Evolutionary conservation across 2,888 invertebrate genomes (phyloP).

Genomic region (Mythimna loreyi): DNA sequence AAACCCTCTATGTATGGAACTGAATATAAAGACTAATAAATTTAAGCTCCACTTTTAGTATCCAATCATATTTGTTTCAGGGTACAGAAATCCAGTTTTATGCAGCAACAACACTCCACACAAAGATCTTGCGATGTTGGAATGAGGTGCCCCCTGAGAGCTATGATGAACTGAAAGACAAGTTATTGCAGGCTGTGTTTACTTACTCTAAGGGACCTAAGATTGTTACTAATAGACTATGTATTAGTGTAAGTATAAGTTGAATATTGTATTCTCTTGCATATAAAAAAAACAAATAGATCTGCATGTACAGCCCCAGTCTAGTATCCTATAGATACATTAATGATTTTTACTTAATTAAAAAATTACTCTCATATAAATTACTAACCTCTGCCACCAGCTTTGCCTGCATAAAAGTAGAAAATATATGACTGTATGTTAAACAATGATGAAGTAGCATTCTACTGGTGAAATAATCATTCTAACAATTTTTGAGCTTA

Average conservation of each 20-base stretch:
- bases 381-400: no score
- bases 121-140: slow-evolving; percentile 97
- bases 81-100: slow-evolving; percentile 97
- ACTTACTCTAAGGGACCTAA: slow-evolving; percentile 95
- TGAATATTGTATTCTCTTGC: neutral
- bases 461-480: no score
- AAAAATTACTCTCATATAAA: no score
- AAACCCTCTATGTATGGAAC: neutral
- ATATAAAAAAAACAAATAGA: no score
- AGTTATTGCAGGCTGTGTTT: slow-evolving; percentile 94
- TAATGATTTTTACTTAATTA: no score
- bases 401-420: no score
- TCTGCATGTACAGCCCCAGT: no score
- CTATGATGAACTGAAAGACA: slow-evolving; percentile 94
- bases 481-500: no score
- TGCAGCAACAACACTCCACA: slow-evolving; percentile 97
- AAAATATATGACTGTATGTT: no score
- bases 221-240: slow-evolving; percentile 96
- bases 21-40: neutral
- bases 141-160: slow-evolving; percentile 95
- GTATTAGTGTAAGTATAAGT: slow-evolving; percentile 94
- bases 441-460: no score
- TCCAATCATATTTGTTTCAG: slow-evolving; percentile 84
- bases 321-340: no score
- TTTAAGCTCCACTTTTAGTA: neutral